Percentiles rank a stretch among this genome's conserved stretches.
Conservation (phyloP, 2,113 vertebrate genomes). For the Oryctolagus cuniculus region mOryCun1.1 NC_091432.1:183319501-183320000, state of each 20-base stretch:
- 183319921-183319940: neutral
- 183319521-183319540: too few relatives aligned
- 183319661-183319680: neutral
- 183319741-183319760: conserved; percentile 56
- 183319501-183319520: too few relatives aligned
- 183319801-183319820: neutral
- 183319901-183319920: neutral
- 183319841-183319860: conserved; percentile 25
- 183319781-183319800: neutral
- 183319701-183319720: neutral
- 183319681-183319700: neutral
- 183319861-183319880: neutral
- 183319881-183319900: conserved; percentile 30
- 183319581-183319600: too few relatives aligned
- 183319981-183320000: neutral
- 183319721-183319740: neutral
- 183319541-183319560: too few relatives aligned
- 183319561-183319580: too few relatives aligned
- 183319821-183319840: neutral
- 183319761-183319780: conserved; percentile 36
- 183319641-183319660: too few relatives aligned
- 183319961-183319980: neutral
- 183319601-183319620: too few relatives aligned
- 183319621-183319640: too few relatives aligned
- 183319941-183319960: neutral